Evolutionary conservation across 2,888 invertebrate species (phyloP).

Genomic region (Sarcophaga caerulescens): DNA sequence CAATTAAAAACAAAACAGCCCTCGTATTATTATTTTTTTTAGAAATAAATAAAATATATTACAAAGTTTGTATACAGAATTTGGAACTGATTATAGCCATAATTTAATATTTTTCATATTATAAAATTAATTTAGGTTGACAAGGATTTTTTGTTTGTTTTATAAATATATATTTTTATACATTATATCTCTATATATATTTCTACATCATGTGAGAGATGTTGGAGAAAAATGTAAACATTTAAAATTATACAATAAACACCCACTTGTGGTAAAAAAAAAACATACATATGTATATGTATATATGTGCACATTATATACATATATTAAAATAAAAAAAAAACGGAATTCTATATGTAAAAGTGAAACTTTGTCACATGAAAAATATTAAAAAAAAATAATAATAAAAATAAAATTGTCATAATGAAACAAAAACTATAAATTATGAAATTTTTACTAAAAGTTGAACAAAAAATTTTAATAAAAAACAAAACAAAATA

Average conservation of each 20-base stretch:
- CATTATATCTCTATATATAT: background rate
- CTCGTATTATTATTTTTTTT: too few species aligned
- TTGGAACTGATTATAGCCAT: too few species aligned
- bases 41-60: too few species aligned
- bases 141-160: background rate
- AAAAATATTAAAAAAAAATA: background rate
- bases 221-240: slow-evolving; percentile 16
- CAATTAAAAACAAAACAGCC: too few species aligned
- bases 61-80: too few species aligned
- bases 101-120: too few species aligned
- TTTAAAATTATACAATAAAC: slow-evolving; percentile 22
- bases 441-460: background rate
- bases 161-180: background rate
- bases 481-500: too few species aligned
- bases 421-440: background rate
- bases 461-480: background rate
- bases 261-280: slow-evolving; percentile 41
- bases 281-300: too few species aligned
- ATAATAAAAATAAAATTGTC: background rate
- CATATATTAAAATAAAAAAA: background rate
- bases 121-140: too few species aligned
- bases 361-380: slow-evolving; percentile 20
- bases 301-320: too few species aligned
- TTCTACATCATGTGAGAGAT: slow-evolving; percentile 15
- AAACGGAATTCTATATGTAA: slow-evolving; percentile 6